Base-by-base conservation (phyloP, 1,140 invertebrate genomes). In the Bursaphelenchus mucronatus region DNA sequence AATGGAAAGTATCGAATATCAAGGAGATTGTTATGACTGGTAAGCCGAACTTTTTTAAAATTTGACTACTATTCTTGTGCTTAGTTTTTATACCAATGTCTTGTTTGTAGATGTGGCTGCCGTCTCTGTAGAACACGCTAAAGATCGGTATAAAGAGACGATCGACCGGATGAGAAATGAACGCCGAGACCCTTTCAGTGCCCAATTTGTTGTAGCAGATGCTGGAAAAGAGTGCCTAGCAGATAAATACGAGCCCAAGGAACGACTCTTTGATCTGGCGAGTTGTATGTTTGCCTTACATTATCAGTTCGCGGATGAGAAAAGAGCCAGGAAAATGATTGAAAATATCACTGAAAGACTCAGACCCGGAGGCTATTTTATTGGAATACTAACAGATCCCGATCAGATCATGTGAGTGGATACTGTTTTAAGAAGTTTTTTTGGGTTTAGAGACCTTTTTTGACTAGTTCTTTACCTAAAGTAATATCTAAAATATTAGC, bases 271-370 rank as follows among this genome's bases (percentile, higher is more conserved):
- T 76, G 90, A 98, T 82, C 73, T 99, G 5, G 90, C 92, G 0
- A 95, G 91, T 75, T 95, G 92, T 82, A 96, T 99, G 83, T 99
- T 99, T 87, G 90, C 93, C 19, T 90, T 98, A 75, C 86, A 87
- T 82, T 98, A 97, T 75, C 89, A 89, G 76, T 99, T 98, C 85
- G 92, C 97, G 82, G 90, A 89, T 58, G 82, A 92, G 61, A 79
- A 84, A n/a, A 92, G 96, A 84, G 93, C 92, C 0, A 87, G 93
- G 78, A 87, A 87, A 76, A 94, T 97, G 90, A 82, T 99, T 0
- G 86, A 86, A 64, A 99, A 99, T 86, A 90, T 90, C 6, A 87
- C 90, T 17, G 91, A 95, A 82, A 89, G 88, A 80, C 84, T 99
- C 5, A 86, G 86, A 69, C 86, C 88, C 0, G 94, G 91, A 55